phyloP scores from a whole-genome alignment of 2,797 vertebrate genomes.

The Molossus alvarezi region DNA sequence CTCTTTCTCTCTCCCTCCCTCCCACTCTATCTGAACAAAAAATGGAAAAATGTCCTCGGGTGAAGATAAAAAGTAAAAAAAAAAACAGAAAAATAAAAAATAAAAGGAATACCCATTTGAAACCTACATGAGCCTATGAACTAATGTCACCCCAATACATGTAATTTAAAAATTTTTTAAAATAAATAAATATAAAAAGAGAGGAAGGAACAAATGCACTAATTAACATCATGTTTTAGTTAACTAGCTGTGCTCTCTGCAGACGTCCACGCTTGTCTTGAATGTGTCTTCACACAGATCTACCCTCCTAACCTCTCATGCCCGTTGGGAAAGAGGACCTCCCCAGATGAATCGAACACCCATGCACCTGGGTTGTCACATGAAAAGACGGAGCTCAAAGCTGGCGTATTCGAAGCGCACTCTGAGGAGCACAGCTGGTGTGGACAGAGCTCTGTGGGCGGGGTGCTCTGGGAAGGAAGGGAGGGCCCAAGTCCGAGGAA shows the following conservation, averaged over 20 bases:
- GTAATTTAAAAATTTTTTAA: too few species aligned
- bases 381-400: not conserved
- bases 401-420: not conserved
- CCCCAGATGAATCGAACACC: not conserved
- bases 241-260: not conserved
- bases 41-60: too few species aligned
- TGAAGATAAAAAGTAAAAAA: too few species aligned
- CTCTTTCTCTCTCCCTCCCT: too few species aligned
- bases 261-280: not conserved
- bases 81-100: too few species aligned
- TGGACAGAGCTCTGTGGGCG: not conserved
- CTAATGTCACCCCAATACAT: too few species aligned
- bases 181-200: too few species aligned
- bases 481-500: not conserved
- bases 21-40: too few species aligned
- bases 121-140: too few species aligned
- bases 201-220: too few species aligned
- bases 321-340: not conserved
- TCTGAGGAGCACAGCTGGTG: not conserved
- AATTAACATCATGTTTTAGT: not conserved
- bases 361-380: not conserved
- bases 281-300: not conserved
- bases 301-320: not conserved
- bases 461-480: conserved; percentile 64
- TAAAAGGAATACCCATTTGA: too few species aligned